Evolutionary conservation across 2,888 invertebrate species (phyloP).

Genomic region (Xestobium rufovillosum): DNA sequence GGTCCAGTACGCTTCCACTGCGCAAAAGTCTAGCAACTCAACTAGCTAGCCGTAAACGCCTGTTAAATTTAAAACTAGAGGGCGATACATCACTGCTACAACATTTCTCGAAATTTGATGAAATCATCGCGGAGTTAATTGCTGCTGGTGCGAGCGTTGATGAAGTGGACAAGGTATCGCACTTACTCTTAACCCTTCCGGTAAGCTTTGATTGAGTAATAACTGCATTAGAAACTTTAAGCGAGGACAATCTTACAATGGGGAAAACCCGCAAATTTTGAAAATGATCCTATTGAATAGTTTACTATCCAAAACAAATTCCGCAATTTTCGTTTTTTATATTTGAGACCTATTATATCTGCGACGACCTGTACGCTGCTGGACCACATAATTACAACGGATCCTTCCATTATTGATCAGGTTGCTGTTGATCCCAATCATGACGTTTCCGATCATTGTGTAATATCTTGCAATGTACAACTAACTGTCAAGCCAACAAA

Average conservation of each 20-base stretch:
- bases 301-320: no score
- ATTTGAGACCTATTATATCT: no score
- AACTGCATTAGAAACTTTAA: conserved; percentile 35
- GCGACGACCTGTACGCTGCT: no score
- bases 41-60: conserved; percentile 24
- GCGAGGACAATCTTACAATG: conserved; percentile 31
- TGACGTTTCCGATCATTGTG: no score
- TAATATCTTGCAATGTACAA: no score
- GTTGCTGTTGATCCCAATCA: no score
- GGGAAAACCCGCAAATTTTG: no score
- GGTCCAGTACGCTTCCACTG: neutral
- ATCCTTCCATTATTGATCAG: no score
- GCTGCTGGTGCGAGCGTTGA: conserved; percentile 34
- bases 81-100: conserved; percentile 20
- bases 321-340: no score
- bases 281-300: no score
- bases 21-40: conserved; percentile 28
- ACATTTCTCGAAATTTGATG: conserved; percentile 34
- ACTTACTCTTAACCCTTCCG: conserved; percentile 35
- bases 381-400: no score
- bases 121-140: conserved; percentile 30
- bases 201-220: conserved; percentile 32
- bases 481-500: no score
- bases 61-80: conserved; percentile 24
- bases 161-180: conserved; percentile 34